These are phyloP conservation scores for Mermis nigrescens DNA, from an alignment of 2,888 invertebrate species.

Conservation along the genomic window DNA sequence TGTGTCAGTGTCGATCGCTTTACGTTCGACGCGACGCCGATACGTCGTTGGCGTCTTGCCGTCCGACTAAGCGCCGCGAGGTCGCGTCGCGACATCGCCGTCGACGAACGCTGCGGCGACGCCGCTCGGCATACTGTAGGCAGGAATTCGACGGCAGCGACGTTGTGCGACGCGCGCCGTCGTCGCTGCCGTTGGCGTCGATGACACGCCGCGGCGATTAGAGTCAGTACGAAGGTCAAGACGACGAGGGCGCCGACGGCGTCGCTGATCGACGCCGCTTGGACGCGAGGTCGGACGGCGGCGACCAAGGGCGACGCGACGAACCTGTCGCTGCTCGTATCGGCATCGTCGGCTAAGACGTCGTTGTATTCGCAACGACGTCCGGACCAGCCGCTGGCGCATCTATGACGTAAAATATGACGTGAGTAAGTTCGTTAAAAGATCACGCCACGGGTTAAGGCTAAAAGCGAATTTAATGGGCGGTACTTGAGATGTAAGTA, in stretches of 20 bases:
- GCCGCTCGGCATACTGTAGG: too few relatives aligned
- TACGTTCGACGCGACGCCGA: too few relatives aligned
- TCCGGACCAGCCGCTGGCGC: background rate
- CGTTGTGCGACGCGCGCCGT: background rate
- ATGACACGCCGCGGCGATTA: background rate
- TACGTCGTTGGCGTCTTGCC: too few relatives aligned
- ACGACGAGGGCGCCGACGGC: background rate
- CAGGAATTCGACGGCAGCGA: background rate
- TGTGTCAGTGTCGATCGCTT: too few relatives aligned
- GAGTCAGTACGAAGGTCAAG: background rate
- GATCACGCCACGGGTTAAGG: too few relatives aligned
- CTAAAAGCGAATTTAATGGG: too few relatives aligned
- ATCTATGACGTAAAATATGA: background rate
- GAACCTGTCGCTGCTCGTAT: background rate
- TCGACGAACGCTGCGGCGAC: too few relatives aligned
- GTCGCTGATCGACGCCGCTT: conserved; percentile 1
- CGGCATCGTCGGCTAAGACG: background rate
- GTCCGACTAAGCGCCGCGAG: too few relatives aligned
- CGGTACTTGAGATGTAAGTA: too few relatives aligned
- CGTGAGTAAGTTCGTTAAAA: too few relatives aligned
- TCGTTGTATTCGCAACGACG: conserved; percentile 4
- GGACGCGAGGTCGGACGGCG: background rate
- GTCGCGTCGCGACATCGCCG: too few relatives aligned
- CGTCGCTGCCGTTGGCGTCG: background rate
- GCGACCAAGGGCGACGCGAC: background rate